Base-by-base conservation (phyloP, 2,888 invertebrate species). In the Unio pictorum region DNA sequence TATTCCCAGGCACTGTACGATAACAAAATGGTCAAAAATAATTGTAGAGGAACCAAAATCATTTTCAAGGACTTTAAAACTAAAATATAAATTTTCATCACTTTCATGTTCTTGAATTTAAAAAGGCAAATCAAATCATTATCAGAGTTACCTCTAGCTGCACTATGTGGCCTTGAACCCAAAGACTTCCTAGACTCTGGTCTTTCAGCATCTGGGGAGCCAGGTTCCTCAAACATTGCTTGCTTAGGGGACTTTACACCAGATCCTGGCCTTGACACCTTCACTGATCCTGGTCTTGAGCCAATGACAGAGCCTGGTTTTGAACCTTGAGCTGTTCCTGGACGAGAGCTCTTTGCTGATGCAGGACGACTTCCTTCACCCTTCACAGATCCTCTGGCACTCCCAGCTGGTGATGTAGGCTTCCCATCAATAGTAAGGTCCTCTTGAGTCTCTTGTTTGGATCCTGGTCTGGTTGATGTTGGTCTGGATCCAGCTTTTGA, bases 251-350 rank as follows among this genome's bases (percentile, higher is more conserved):
- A 66, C 64, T 70, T 68, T 59, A 73, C 72, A 55, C 60, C 72
- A 61, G 79, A 78, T 3, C 68, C 68, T 59, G 79, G 76, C 26
- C 80, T 67, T 45, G 78, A 74, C 20, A 66, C 65, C 69, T 76
- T 79, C 28, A 75, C 78, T 61, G 79, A 78, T 59, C 74, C 63
- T 45, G 80, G 80, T 55, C 80, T 68, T 30, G 79, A 79, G 23
- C 70, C 72, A 60, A 64, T 73, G 17, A 64, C 67, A n/a, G 76
- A 76, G 5, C 68, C 63, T 61, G 82, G 78, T 63, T 76, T 68
- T 20, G 80, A 80, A 28, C 81, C 79, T 67, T 65, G 64, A 62
- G 71, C 74, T 45, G 78, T 71, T 30, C 75, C 79, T 76, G 45
- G 18, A 68, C 62, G 56, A 61, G 23, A 23, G n/a, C 45, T 63